Evolutionary conservation across 1,140 invertebrate species (phyloP).

Genomic region (Chrysopa pallens): DNA sequence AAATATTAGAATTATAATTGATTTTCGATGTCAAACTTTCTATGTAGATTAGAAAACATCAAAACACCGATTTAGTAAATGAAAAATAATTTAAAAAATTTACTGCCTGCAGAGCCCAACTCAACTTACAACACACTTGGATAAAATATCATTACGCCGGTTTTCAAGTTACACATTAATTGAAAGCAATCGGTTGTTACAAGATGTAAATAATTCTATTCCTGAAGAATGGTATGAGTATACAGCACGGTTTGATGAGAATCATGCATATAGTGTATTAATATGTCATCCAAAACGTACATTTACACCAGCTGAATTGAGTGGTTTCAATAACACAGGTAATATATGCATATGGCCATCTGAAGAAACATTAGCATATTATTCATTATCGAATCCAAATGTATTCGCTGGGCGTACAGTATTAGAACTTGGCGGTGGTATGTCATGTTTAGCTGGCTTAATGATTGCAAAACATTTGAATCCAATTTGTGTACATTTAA

Average conservation of each 20-base stretch:
- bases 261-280: slow-evolving; percentile 25
- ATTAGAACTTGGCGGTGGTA: slow-evolving; percentile 67
- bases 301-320: slow-evolving; percentile 49
- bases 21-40: too few relatives aligned
- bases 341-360: slow-evolving; percentile 83
- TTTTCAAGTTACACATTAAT: background rate
- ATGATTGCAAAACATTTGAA: slow-evolving; percentile 48
- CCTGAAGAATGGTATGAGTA: slow-evolving; percentile 33
- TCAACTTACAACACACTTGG: background rate
- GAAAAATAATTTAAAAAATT: too few relatives aligned
- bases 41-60: too few relatives aligned
- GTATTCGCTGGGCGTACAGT: slow-evolving; percentile 47
- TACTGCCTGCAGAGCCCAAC: background rate
- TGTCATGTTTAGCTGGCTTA: slow-evolving; percentile 67
- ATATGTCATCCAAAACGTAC: slow-evolving; percentile 37
- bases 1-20: too few relatives aligned
- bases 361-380: slow-evolving; percentile 65
- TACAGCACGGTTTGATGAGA: slow-evolving; percentile 22
- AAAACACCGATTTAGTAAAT: too few relatives aligned
- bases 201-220: background rate
- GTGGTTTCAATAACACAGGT: slow-evolving; percentile 82
- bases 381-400: slow-evolving; percentile 44
- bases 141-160: background rate
- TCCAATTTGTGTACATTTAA: slow-evolving; percentile 39
- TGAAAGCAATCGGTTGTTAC: background rate